Percentiles rank a stretch among this genome's conserved stretches.
Evolutionary conservation across 2,113 vertebrate genomes (phyloP).

Genomic region (Varanus komodoensis): DNA sequence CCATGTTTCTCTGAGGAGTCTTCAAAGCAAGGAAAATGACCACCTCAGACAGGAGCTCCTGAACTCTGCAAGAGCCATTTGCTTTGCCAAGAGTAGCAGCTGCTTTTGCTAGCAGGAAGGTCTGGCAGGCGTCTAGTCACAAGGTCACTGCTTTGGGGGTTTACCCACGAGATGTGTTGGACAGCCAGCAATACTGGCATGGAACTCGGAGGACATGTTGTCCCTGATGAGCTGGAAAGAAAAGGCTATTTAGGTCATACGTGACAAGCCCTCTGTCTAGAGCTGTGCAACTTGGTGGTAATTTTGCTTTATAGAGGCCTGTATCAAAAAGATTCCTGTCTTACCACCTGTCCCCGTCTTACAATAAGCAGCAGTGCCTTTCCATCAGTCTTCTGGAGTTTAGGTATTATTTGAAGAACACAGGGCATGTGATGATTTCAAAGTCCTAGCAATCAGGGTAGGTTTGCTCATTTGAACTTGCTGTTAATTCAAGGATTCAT

Average conservation of each 20-base stretch:
- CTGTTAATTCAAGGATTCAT: neutral
- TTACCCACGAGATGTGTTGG: conserved; percentile 64
- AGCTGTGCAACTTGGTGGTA: conserved; percentile 43
- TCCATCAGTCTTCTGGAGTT: neutral
- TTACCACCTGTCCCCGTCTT: neutral
- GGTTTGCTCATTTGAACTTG: neutral
- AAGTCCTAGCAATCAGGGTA: neutral
- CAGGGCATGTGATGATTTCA: neutral
- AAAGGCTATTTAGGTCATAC: conserved; percentile 72
- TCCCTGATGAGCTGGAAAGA: conserved; percentile 74
- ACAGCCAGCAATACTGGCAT: conserved; percentile 66
- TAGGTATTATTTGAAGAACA: neutral
- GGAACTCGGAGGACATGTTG: conserved; percentile 60
- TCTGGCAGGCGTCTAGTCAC: conserved; percentile 72
- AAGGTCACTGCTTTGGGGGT: conserved; percentile 72
- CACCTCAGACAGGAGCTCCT: conserved; percentile 65
- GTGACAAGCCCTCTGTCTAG: neutral
- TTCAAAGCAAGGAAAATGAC: conserved; percentile 47
- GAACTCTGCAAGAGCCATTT: conserved; percentile 66
- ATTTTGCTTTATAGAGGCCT: conserved; percentile 35
- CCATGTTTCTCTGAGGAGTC: conserved; percentile 4
- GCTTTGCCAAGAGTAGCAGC: conserved; percentile 70
- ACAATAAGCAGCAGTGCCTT: neutral
- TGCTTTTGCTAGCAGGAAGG: conserved; percentile 73
- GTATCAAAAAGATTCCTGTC: neutral